Evolutionary conservation across 1,140 invertebrate genomes (phyloP).

Genomic region (Anagrus nilaparvatae): DNA sequence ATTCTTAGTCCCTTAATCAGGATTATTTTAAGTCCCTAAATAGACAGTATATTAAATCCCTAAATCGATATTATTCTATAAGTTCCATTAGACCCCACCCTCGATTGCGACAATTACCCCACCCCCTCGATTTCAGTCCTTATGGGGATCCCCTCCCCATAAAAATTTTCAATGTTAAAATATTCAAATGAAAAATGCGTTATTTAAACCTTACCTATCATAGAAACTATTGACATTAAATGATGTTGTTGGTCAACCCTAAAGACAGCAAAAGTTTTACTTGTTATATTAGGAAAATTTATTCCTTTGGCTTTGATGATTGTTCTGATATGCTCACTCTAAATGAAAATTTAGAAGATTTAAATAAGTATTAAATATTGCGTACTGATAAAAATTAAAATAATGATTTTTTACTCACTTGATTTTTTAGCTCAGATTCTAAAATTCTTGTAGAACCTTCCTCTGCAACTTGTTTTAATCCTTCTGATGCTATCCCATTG

Average conservation of each 20-base stretch:
- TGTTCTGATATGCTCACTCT: slow-evolving; percentile 89
- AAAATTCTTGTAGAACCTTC: slow-evolving; percentile 80
- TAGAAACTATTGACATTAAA: slow-evolving; percentile 87
- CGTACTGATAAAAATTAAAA: slow-evolving; percentile 1
- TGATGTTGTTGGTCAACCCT: slow-evolving; percentile 89
- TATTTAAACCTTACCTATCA: slow-evolving; percentile 73
- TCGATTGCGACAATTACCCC: no score
- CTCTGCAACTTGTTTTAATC: slow-evolving; percentile 88
- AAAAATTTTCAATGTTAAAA: no score
- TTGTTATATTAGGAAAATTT: slow-evolving; percentile 86
- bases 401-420: slow-evolving; percentile 43
- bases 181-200: no score
- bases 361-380: not conserved
- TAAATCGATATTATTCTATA: no score
- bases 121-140: no score
- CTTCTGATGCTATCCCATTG: slow-evolving; percentile 74
- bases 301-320: slow-evolving; percentile 96
- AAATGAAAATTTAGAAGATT: slow-evolving; percentile 75
- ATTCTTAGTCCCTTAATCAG: no score
- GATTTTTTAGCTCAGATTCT: slow-evolving; percentile 89
- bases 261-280: slow-evolving; percentile 88
- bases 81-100: no score
- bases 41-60: no score
- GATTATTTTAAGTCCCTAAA: no score
- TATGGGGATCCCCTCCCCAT: no score